phyloP scores from a whole-genome alignment of 2,113 vertebrate species.

The Elaphurus davidianus region DNA sequence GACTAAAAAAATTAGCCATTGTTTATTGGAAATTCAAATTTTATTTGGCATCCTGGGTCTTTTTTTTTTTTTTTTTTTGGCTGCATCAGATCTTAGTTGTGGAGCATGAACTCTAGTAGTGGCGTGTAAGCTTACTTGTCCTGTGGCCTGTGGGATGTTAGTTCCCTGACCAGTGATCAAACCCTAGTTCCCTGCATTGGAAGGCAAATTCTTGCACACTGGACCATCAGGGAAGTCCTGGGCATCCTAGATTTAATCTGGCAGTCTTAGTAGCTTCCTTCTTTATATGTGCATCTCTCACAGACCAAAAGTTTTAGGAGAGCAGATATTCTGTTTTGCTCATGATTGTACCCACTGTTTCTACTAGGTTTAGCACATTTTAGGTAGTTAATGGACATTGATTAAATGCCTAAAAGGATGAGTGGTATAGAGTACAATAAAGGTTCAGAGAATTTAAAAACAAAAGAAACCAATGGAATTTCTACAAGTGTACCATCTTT shows the following conservation, averaged over 20 bases:
- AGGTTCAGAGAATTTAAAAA: not conserved
- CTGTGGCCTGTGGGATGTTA: not conserved
- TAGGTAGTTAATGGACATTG: not conserved
- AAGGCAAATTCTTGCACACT: not conserved
- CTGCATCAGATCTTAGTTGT: not conserved
- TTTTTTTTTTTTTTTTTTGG: not conserved
- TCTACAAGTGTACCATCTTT: not conserved
- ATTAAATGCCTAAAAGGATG: not conserved
- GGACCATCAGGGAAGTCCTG: not conserved
- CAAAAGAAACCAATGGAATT: not conserved
- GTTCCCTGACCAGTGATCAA: not conserved
- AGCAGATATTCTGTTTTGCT: not conserved
- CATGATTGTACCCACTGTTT: not conserved
- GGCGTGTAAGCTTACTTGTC: not conserved
- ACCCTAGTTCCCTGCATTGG: not conserved
- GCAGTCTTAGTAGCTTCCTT: not conserved
- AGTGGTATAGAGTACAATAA: not conserved
- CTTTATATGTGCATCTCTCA: not conserved
- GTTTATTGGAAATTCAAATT: slow-evolving; percentile 16
- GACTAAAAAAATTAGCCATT: not conserved
- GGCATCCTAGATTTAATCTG: not conserved
- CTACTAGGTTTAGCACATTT: not conserved
- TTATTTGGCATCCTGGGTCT: not conserved
- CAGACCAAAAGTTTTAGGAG: not conserved
- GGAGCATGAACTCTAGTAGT: not conserved